Evolutionary conservation across 92 coral and sea anemone species (phyloP).

Genomic region (Zoanthus sociatus): DNA sequence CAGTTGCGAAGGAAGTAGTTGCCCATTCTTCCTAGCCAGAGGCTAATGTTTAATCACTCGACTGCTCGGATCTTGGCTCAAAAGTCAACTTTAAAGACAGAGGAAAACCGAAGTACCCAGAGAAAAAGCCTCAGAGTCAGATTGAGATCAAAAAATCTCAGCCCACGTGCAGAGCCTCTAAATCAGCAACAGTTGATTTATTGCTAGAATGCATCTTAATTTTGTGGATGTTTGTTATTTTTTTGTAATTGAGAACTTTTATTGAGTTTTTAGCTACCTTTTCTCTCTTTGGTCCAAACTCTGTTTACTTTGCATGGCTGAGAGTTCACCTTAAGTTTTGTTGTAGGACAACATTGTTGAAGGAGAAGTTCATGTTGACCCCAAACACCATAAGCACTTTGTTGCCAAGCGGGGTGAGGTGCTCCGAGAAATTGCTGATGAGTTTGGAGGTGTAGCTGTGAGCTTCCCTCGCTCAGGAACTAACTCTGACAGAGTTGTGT

Average conservation of each 20-base stretch:
- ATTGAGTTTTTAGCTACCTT: not conserved
- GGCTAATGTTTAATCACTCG: too few species aligned
- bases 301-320: not conserved
- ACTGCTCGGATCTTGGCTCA: too few species aligned
- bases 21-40: too few species aligned
- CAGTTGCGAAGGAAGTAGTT: too few species aligned
- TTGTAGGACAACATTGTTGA: constrained; percentile 95
- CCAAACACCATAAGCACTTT: constrained; percentile 97
- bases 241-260: not conserved
- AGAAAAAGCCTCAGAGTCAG: too few species aligned
- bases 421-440: constrained; percentile 86
- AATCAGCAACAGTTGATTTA: too few species aligned
- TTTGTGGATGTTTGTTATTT: too few species aligned
- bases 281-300: not conserved
- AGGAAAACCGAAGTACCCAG: too few species aligned
- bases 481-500: constrained; percentile 94
- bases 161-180: too few species aligned
- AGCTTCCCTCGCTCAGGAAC: constrained; percentile 95
- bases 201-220: too few species aligned
- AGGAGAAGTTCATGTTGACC: constrained; percentile 94
- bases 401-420: constrained; percentile 97
- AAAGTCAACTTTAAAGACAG: too few species aligned
- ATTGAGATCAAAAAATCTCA: too few species aligned
- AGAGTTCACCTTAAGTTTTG: not conserved
- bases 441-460: constrained; percentile 94